Base-by-base conservation (phyloP, 2,113 vertebrate species). In the Peromyscus maniculatus region DNA sequence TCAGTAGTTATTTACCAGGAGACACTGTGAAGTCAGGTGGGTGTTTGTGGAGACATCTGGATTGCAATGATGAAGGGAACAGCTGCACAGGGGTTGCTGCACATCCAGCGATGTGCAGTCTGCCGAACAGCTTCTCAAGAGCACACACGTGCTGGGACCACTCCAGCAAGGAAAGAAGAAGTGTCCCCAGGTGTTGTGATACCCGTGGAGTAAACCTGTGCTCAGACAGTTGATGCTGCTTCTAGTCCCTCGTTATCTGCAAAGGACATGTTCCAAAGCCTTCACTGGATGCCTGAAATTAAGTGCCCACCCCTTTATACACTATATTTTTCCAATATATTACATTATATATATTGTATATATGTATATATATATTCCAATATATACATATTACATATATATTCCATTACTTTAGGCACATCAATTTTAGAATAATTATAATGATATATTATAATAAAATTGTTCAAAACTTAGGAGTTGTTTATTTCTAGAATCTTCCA, bases 401-500 rank as follows among this genome's bases (percentile, higher is more conserved):
- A n/a, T n/a, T n/a, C 33, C 64, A 80, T 39, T 57, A 57, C 43
- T 43, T 19, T 33, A 67, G 46, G 10, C 3, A 7, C n/a, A 79
- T 31, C 21, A 86, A 79, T 11, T n/a, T 67, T 33, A 87, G n/a
- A 71, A 79, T 33, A 78, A 49, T n/a, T 49, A 46, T 62, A 91
- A 64, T 21, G 55, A 17, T 78, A 19, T 12, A 49, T 8, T 69
- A 4, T 59, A 64, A 43, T 49, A 57, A 87, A 71, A 13, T 79
- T 43, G 67, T 69, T 91, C 66, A 36, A 91, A 86, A 69, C 21
- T 66, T 91, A 66, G 10, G 28, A 36, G 49, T 75, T 90, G 8
- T 19, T 75, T 67, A 46, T 95, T 67, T 78, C 57, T 86, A 78
- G 46, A 95, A 74, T 78, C 69, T 55, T 77, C 78, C 39, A 64